Percentiles rank a stretch among this genome's conserved stretches.
Evolutionary conservation across 2,888 invertebrate genomes (phyloP).

Genomic region (Sycophila texana): DNA sequence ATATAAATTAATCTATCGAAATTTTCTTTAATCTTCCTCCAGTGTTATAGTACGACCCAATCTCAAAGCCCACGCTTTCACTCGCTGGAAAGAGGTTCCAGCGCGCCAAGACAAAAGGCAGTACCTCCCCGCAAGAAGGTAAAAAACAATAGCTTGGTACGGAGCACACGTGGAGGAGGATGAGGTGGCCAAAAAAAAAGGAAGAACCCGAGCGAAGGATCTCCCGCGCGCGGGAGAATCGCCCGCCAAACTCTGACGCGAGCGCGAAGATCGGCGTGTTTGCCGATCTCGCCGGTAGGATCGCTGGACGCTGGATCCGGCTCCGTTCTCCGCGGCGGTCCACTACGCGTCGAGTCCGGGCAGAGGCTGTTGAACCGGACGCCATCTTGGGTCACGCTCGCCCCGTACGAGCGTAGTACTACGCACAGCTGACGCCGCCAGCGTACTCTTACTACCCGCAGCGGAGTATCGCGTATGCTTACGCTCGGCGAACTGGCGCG

Average conservation of each 20-base stretch:
- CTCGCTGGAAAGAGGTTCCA: too few relatives aligned
- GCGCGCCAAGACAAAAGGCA: too few relatives aligned
- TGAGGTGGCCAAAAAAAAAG: not conserved
- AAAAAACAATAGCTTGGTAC: too few relatives aligned
- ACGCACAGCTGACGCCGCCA: constrained; percentile 35
- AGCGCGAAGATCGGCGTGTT: constrained; percentile 16
- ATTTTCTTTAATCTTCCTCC: too few relatives aligned
- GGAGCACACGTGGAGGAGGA: not conserved
- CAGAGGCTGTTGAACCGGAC: constrained; percentile 76
- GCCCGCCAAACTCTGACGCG: constrained; percentile 66
- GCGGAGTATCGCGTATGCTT: not conserved
- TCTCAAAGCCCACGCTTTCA: too few relatives aligned
- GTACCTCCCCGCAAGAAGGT: too few relatives aligned
- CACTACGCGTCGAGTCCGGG: constrained; percentile 59
- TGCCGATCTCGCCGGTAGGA: constrained; percentile 59
- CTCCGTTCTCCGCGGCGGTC: constrained; percentile 6
- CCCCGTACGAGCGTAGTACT: constrained; percentile 56
- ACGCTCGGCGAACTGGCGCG: too few relatives aligned
- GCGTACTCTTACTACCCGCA: not conserved
- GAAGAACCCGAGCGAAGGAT: not conserved
- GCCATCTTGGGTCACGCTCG: constrained; percentile 69
- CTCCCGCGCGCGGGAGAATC: constrained; percentile 34
- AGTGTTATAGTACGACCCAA: too few relatives aligned
- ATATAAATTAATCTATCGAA: too few relatives aligned
- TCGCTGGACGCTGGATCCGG: constrained; percentile 61